Base-by-base conservation (phyloP, 2,888 invertebrate genomes). In the Dyspetes luteomarginatus region DNA sequence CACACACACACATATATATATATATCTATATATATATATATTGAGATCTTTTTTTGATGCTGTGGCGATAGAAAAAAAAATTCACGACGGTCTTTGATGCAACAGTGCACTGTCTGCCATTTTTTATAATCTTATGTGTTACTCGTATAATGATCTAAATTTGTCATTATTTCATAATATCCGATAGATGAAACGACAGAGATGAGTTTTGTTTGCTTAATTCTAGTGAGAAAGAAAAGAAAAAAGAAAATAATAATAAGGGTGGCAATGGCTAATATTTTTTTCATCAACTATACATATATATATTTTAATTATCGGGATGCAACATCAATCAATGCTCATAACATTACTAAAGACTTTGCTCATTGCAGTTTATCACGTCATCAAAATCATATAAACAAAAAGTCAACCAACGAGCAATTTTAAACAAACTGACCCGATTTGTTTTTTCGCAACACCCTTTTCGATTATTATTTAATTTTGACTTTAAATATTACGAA, bases 101-200 rank as follows among this genome's bases (percentile, higher is more conserved):
- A 68, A 64, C 77, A 77, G 81, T 77, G 81, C 62, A 45, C 72
- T 64, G 73, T 73, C 76, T 68, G 76, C 68, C 45, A 17, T 17
- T 76, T 67, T 67, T 45, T 45, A 56, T 43, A 64, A 73, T 60
- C 67, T 60, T 73, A 67, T 71, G 55, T 62, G 60, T 67, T 64
- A 74, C 22, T 74, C 45, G 56, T 43, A 48, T 58, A n/a, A 65
- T 52, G 45, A 45, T 62, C 60, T 60, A 78, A 24, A 72, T 64
- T 64, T 36, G 56, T 78, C 52, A 60, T 73, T 78, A 73, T 48
- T 68, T 55, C n/a, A 50, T 36, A 48, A 60, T 62, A 67, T 50
- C 30, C 62, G 69, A 64, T 69, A 58, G 64, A 74, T 73, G 56
- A 45, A 68, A 78, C 62, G n/a, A n/a, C n/a, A n/a, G n/a, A n/a